Percentiles rank a stretch among this genome's conserved stretches.
Evolutionary conservation across 2,888 invertebrate genomes (phyloP).

Genomic region (Macaria liturata): DNA sequence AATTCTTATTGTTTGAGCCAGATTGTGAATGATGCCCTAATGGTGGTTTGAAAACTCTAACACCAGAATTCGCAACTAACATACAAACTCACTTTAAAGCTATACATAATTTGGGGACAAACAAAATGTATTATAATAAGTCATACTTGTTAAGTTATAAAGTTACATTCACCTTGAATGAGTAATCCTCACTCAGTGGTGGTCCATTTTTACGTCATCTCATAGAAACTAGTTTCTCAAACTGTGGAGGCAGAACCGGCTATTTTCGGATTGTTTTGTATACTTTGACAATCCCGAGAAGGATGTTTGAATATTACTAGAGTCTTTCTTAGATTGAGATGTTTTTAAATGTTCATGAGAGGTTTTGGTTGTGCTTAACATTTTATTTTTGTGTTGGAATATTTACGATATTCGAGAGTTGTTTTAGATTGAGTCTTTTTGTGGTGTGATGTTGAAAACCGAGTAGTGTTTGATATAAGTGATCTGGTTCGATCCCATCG

Average conservation of each 20-base stretch:
- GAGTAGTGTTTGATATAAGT: no score
- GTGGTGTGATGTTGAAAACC: no score
- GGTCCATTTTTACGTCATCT: constrained; percentile 26
- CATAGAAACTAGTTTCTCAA: constrained; percentile 15
- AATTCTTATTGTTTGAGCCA: no score
- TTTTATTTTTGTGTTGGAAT: constrained; percentile 1
- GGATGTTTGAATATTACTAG: constrained; percentile 16
- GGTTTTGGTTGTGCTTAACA: background rate
- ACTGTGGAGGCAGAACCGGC: constrained; percentile 15
- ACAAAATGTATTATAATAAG: no score
- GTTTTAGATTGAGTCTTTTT: no score
- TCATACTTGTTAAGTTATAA: background rate
- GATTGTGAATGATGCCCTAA: no score
- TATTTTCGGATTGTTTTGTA: constrained; percentile 23
- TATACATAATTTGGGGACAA: no score
- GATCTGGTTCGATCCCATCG: no score
- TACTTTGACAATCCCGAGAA: constrained; percentile 23
- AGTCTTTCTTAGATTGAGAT: constrained; percentile 4
- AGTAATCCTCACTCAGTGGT: constrained; percentile 28
- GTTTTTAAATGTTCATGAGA: background rate
- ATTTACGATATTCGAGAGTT: no score
- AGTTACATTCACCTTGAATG: background rate
- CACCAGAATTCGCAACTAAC: no score
- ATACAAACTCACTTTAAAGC: no score
- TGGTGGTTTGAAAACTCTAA: no score